These are phyloP conservation scores for Balaeniceps rex DNA, from an alignment of 2,113 vertebrate species.

Conservation along the genomic window DNA sequence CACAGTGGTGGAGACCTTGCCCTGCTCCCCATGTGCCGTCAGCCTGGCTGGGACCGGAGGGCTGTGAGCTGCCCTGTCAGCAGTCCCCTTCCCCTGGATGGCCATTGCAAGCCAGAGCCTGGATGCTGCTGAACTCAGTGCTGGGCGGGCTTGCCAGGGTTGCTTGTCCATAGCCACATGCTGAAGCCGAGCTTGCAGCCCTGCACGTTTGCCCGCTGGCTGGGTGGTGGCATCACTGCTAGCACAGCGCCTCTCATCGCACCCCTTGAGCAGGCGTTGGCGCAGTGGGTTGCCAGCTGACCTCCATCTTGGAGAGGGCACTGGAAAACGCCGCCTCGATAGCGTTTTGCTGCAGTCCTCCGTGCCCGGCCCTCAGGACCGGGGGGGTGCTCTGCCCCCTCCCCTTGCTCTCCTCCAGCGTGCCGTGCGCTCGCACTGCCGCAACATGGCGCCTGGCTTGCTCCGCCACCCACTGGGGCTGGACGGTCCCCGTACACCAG, in stretches of 20 bases:
- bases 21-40: fast-evolving
- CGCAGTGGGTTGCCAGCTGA: neutral
- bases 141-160: neutral
- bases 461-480: neutral
- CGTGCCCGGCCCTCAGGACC: neutral
- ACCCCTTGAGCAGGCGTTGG: neutral
- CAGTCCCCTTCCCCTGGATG: neutral
- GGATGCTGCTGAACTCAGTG: neutral
- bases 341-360: constrained; percentile 30
- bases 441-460: constrained; percentile 56
- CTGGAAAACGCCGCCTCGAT: neutral
- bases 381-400: constrained; percentile 31
- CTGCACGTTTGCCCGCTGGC: fast-evolving
- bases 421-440: constrained; percentile 23
- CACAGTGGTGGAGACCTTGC: neutral
- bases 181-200: neutral
- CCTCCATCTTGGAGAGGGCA: neutral
- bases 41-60: neutral
- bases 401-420: neutral
- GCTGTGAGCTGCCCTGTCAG: neutral
- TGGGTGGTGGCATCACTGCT: fast-evolving
- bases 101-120: neutral
- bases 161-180: fast-evolving
- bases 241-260: fast-evolving
- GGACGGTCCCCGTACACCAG: fast-evolving